These are phyloP conservation scores for Cremastinae sp. DNA, from an alignment of 2,888 invertebrate species.

Conservation along the genomic window DNA sequence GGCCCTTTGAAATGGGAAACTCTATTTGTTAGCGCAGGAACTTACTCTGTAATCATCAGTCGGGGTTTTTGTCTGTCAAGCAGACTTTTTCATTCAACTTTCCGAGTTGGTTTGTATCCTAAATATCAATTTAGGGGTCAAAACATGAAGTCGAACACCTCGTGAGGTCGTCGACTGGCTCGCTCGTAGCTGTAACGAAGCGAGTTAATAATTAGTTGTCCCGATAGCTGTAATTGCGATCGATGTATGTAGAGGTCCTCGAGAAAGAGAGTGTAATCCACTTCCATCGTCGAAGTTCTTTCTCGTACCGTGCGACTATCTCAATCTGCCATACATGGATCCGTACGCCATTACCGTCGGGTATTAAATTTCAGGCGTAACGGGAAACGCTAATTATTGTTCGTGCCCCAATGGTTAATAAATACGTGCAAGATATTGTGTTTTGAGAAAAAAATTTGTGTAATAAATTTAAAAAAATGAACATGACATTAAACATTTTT, in stretches of 20 bases:
- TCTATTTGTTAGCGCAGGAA: too few relatives aligned
- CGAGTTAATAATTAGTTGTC: conserved; percentile 64
- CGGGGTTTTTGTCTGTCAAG: too few relatives aligned
- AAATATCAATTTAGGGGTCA: conserved; percentile 23
- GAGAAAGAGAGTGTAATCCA: conserved; percentile 8
- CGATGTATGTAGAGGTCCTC: conserved; percentile 39
- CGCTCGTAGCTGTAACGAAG: conserved; percentile 56
- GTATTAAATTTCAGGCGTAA: conserved; percentile 31
- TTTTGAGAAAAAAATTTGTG: background rate
- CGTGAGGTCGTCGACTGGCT: conserved; percentile 59
- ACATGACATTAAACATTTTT: too few relatives aligned
- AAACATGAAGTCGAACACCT: conserved; percentile 34
- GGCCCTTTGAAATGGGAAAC: too few relatives aligned
- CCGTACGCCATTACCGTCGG: background rate
- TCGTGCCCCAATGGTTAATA: background rate
- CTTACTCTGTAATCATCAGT: too few relatives aligned
- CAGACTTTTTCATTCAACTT: too few relatives aligned
- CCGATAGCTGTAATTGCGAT: conserved; percentile 63
- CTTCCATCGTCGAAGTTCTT: conserved; percentile 20
- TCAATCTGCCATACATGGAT: background rate
- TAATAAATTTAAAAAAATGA: too few relatives aligned
- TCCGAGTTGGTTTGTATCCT: too few relatives aligned
- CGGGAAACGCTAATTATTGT: conserved; percentile 50
- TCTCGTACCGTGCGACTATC: conserved; percentile 32
- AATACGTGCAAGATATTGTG: background rate